Conservation (phyloP, 2,888 invertebrate species). For the Rugalucina vietnamica region DNA sequence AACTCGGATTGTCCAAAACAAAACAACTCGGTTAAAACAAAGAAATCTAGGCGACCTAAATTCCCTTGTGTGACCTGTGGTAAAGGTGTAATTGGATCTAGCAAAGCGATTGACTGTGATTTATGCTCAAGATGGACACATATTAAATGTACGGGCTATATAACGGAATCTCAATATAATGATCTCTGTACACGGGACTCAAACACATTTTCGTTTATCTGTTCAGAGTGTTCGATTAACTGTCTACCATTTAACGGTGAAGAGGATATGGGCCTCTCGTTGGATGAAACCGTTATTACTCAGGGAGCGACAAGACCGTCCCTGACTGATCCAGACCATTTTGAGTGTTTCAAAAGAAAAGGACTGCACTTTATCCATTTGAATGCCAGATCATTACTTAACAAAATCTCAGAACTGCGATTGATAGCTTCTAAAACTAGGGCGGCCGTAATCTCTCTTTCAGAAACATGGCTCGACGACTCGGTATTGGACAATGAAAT, state of each 20-base stretch:
- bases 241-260: neutral
- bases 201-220: neutral
- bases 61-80: neutral
- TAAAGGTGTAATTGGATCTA: neutral
- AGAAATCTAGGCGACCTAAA: neutral
- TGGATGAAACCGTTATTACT: neutral
- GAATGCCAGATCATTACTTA: neutral
- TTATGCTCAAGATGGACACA: neutral
- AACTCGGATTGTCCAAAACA: too few species aligned
- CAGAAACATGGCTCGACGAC: neutral
- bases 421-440: neutral
- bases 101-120: neutral
- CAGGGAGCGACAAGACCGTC: neutral
- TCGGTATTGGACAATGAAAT: neutral
- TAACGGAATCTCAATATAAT: neutral
- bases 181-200: neutral
- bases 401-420: neutral
- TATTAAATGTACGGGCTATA: neutral
- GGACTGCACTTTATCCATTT: slow-evolving; percentile 3
- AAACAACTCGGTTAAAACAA: neutral
- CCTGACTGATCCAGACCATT: neutral
- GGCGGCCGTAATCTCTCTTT: neutral
- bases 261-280: neutral
- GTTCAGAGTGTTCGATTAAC: neutral
- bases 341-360: neutral